A percentile compares a stretch with the other conserved stretches of the same genome.
These are phyloP conservation scores for Poliocrania exsul DNA, from an alignment of 2,797 vertebrate species.

Conservation along the genomic window DNA sequence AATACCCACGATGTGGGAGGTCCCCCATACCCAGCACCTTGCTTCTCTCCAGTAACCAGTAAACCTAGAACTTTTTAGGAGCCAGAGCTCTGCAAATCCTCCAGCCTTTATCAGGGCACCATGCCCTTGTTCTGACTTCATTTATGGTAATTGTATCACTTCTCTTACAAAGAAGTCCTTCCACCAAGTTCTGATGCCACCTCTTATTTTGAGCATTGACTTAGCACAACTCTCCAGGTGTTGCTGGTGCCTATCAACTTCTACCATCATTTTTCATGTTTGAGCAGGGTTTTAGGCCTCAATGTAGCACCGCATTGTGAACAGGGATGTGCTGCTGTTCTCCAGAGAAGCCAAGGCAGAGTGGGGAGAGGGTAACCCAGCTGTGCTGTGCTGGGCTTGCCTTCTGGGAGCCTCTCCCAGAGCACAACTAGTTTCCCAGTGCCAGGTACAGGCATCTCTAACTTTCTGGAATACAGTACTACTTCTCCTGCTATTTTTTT, in stretches of 20 bases:
- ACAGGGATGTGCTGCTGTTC: neutral
- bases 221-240: neutral
- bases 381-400: neutral
- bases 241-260: neutral
- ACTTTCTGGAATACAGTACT: neutral
- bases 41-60: fast-evolving
- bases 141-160: neutral
- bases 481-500: neutral
- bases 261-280: neutral
- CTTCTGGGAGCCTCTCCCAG: neutral
- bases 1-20: fast-evolving
- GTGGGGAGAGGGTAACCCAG: fast-evolving
- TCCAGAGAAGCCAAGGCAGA: neutral
- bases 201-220: neutral
- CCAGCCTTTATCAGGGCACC: neutral
- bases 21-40: fast-evolving
- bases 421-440: neutral
- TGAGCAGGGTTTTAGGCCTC: neutral
- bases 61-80: neutral
- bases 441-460: neutral
- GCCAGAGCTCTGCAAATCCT: neutral
- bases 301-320: fast-evolving
- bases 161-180: neutral
- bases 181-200: neutral
- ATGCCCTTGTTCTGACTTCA: neutral